Conservation (phyloP, 2,888 invertebrate genomes). For the Escarpia spicata region DNA sequence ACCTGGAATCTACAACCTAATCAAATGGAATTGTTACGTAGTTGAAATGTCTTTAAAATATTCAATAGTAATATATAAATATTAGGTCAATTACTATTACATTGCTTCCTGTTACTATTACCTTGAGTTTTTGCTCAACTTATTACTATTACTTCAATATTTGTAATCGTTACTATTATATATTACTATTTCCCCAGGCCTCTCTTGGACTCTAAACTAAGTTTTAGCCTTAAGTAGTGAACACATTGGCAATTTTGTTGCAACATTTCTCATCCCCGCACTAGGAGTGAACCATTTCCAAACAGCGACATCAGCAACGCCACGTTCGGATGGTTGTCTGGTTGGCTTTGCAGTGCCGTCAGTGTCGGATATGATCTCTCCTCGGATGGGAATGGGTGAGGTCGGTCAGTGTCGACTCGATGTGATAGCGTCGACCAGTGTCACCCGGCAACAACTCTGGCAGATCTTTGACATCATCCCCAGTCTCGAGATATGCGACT, state of each 20-base stretch:
- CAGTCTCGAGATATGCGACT: slow-evolving; percentile 8
- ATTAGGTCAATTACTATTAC: too few relatives aligned
- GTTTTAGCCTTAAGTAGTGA: neutral
- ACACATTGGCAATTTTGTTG: too few relatives aligned
- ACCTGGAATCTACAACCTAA: too few relatives aligned
- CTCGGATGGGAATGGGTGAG: neutral
- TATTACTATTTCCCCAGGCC: too few relatives aligned
- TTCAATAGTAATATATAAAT: too few relatives aligned
- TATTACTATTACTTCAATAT: too few relatives aligned
- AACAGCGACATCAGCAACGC: neutral
- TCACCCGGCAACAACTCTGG: neutral
- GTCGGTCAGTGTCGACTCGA: slow-evolving; percentile 20
- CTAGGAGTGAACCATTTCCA: slow-evolving; percentile 11
- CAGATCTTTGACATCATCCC: slow-evolving; percentile 17
- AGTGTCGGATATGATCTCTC: neutral
- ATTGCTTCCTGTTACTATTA: too few relatives aligned
- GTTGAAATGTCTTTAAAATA: too few relatives aligned
- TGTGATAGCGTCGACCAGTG: neutral
- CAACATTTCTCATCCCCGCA: neutral
- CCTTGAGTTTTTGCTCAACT: too few relatives aligned
- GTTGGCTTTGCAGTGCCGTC: slow-evolving; percentile 5
- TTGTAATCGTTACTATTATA: too few relatives aligned
- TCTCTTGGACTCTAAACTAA: neutral
- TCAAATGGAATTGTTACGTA: too few relatives aligned
- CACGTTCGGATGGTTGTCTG: slow-evolving; percentile 12